Evolutionary conservation across 35 echinoderm and acorn worm genomes (phyloP).

Genomic region (Strongylocentrotus purpuratus): DNA sequence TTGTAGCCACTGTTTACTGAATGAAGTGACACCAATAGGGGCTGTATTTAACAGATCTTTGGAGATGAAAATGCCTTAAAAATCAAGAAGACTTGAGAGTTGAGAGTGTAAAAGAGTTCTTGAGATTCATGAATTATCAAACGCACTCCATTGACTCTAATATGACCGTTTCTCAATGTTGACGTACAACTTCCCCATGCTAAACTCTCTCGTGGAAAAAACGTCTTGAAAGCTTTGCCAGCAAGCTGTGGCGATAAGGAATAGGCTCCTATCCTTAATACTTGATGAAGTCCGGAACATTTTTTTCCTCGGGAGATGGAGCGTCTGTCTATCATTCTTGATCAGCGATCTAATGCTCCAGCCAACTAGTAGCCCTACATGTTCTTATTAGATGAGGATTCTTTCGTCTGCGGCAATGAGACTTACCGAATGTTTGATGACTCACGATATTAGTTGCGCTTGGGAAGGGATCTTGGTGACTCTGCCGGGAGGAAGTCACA

Average conservation of each 20-base stretch:
- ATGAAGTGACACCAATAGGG: not conserved
- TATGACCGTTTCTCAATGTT: too few relatives aligned
- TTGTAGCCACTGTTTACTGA: not conserved
- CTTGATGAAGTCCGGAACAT: not conserved
- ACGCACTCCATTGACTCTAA: too few relatives aligned
- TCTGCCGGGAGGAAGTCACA: not conserved
- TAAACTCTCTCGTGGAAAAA: too few relatives aligned
- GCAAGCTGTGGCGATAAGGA: too few relatives aligned
- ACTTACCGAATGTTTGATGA: not conserved
- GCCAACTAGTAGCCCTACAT: not conserved
- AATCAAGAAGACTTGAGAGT: too few relatives aligned
- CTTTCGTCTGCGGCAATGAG: not conserved
- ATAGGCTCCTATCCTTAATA: not conserved
- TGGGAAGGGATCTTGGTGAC: not conserved
- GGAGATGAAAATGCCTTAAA: too few relatives aligned
- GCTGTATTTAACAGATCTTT: too few relatives aligned
- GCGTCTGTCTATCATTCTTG: not conserved
- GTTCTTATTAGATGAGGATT: not conserved
- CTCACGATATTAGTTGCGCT: not conserved
- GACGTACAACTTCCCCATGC: too few relatives aligned
- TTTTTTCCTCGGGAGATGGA: not conserved
- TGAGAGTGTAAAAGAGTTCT: too few relatives aligned
- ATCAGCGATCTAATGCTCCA: not conserved
- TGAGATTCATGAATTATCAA: too few relatives aligned
- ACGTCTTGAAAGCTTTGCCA: too few relatives aligned